Base-by-base conservation (phyloP, 2,113 vertebrate species). In the Dipodomys spectabilis region DNA sequence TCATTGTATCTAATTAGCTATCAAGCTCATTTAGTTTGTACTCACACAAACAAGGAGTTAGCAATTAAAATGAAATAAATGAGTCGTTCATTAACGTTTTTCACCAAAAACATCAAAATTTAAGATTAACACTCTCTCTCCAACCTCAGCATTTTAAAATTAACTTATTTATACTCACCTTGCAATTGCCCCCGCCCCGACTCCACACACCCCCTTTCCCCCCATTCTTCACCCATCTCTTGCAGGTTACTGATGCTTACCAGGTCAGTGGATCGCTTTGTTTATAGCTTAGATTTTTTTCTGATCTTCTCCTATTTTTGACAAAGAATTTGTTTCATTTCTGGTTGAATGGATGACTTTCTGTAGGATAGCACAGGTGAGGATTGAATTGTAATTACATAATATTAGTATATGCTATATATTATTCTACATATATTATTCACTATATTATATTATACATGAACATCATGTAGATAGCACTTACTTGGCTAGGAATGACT, bases 31-130 rank as follows among this genome's bases (percentile, higher is more conserved):
- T 85, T 68, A 35, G 2, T 75, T 94, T 82, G 18, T 53, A 49
- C 68, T 95, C 88, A 68, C 44, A 78, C 81, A 88, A 77, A 10
- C 60, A 74, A 75, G 62, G 18, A 84, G 13, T 83, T 86, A 83
- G 19, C 62, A 79, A 86, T 90, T 79, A 89, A 90, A 92, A 69
- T 68, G 27, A 94, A 83, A 83, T 64, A 57, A 60, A 32, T 78
- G 35, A 62, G 2, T 94, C 65, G 69, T 74, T 64, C 62, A 67
- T 32, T 84, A 92, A 62, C 20, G 73, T 28, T 85, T 28, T 72
- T 23, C 45, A 75, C 18, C 49, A n/a, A 91, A 68, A 78, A 74
- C 19, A 57, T 62, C 13, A 86, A 53, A 73, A 89, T 67, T 39
- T 74, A 79, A 74, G 15, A 79, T 53, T 45, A 39, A 1, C 5